Conservation (phyloP, 2,888 invertebrate genomes). For the Homarus gammarus region DNA sequence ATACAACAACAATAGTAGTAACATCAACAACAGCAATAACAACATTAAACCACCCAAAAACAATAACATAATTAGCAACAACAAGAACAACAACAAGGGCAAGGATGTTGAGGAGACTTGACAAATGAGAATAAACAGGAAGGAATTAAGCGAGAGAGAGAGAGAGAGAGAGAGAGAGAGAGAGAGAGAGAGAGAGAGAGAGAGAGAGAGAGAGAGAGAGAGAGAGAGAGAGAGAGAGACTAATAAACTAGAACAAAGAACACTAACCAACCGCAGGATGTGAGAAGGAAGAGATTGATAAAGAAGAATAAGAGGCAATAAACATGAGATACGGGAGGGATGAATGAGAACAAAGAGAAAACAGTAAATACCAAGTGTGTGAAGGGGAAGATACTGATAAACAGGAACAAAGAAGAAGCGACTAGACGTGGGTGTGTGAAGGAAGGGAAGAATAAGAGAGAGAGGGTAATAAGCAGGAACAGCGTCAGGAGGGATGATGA, state of each 20-base stretch:
- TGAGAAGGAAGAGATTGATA: no score
- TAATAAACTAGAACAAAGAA: no score
- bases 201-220: conserved; percentile 20
- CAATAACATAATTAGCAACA: no score
- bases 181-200: background rate
- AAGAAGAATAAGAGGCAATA: no score
- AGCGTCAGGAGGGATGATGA: no score
- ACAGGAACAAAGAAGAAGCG: background rate
- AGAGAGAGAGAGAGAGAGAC: conserved; percentile 48
- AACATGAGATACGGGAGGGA: background rate
- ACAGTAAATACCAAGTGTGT: background rate
- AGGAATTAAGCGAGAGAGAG: background rate
- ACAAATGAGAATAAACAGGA: background rate
- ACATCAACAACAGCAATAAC: no score
- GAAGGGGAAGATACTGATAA: background rate
- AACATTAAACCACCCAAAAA: no score
- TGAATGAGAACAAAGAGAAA: background rate
- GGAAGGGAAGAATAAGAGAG: background rate
- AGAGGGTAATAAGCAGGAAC: no score
- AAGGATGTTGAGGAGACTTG: background rate
- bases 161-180: background rate
- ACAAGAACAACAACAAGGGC: background rate
- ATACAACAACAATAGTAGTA: no score
- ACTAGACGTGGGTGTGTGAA: background rate
- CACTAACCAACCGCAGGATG: no score